Percentiles rank a stretch among this genome's conserved stretches.
These are phyloP conservation scores for Himalopsyche anomala DNA, from an alignment of 2,888 invertebrate species.

Conservation along the genomic window DNA sequence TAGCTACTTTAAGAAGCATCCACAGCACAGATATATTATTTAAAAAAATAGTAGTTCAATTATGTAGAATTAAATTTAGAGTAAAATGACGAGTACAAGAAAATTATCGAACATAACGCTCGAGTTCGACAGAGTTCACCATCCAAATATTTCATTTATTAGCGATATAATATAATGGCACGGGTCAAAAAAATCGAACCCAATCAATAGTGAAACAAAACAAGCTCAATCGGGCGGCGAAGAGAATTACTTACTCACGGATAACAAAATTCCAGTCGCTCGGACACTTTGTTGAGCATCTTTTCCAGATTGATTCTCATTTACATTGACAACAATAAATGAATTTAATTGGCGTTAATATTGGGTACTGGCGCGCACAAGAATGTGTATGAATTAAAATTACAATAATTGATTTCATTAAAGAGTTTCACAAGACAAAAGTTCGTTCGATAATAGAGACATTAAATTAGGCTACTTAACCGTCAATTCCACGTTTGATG, in stretches of 20 bases:
- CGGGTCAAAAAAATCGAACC: conserved; percentile 23
- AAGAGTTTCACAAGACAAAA: too few species aligned
- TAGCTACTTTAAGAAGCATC: too few species aligned
- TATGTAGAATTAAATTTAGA: too few species aligned
- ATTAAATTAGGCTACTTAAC: too few species aligned
- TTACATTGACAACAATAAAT: not conserved
- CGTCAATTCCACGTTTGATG: too few species aligned
- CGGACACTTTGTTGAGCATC: not conserved
- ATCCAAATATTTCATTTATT: not conserved
- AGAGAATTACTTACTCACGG: not conserved
- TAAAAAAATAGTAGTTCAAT: too few species aligned
- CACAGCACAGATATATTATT: too few species aligned
- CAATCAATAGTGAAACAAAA: conserved; percentile 7
- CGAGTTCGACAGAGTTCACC: not conserved
- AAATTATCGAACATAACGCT: too few species aligned
- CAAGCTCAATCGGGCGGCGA: not conserved
- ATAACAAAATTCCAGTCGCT: not conserved
- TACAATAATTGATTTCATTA: too few species aligned
- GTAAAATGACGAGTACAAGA: too few species aligned
- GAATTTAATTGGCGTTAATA: not conserved
- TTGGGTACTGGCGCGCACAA: not conserved
- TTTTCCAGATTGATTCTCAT: not conserved
- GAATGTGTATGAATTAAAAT: not conserved
- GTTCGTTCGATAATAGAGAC: too few species aligned
- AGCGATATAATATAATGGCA: not conserved